Base-by-base conservation (phyloP, 2,797 vertebrate species). In the Pogonophryne albipinna region DNA sequence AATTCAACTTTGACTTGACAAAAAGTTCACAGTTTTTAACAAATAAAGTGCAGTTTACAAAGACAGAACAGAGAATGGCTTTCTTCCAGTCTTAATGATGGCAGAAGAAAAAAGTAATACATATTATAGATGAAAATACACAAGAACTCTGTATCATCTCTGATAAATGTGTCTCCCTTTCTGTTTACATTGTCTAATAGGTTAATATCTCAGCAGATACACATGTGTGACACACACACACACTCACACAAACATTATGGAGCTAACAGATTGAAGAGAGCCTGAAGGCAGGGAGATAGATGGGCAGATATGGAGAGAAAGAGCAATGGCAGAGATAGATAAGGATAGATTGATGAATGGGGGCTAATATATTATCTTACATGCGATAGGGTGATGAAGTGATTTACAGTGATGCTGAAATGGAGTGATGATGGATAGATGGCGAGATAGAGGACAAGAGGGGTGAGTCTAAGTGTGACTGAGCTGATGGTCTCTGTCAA, bases 341-440 rank as follows among this genome's bases (percentile, higher is more conserved):
- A 69, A 66, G 53, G 27, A 72, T 59, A 66, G 85, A 83, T 74
- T 60, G 74, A 81, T 87, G 83, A 82, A 81, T 67, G 31, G 55
- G 20, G 72, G 58, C 41, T 84, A 64, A 74, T 77, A 71, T 70
- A 68, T 80, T 59, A 87, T 86, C 80, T 85, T 20, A 58, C 52
- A 63, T 71, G 68, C 69, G 79, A 80, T 83, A 50, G 50, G 79
- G 75, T 59, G 78, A 87, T 76, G 74, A 74, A 71, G 85, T 31
- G 85, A 82, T 71, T 59, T 66, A 72, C 78, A 83, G 72, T 56
- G 84, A 77, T 46, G 71, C 70, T 78, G 78, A 85, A 80, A 70
- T 83, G 63, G 67, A 76, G 71, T 46, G 68, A 79, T 71, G 85
- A 85, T 63, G 51, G 79, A 84, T 76, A 45, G 82, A 83, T 55